Conservation (phyloP, 2,888 invertebrate genomes). For the Athrips mouffetella region DNA sequence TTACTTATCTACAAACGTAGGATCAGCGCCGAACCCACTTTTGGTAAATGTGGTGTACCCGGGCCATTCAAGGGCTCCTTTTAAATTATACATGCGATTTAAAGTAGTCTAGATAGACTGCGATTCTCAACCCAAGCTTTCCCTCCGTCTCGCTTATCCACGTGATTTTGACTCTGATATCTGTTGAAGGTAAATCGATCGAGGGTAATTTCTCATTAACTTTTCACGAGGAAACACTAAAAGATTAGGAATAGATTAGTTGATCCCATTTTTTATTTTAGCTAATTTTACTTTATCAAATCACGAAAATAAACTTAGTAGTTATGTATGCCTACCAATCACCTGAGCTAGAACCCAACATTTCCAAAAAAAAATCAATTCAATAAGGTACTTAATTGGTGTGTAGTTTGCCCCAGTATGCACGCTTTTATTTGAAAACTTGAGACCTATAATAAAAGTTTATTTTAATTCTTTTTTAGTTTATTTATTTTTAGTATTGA, state of each 20-base stretch:
- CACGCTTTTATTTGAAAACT: too few species aligned
- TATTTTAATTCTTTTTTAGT: too few species aligned
- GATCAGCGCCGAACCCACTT: conserved; percentile 25
- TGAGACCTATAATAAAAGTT: too few species aligned
- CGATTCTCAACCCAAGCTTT: conserved; percentile 22
- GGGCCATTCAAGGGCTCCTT: conserved; percentile 33
- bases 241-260: background rate
- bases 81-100: conserved; percentile 65
- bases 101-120: conserved; percentile 47
- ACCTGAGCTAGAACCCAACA: too few species aligned
- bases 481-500: too few species aligned
- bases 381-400: too few species aligned
- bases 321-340: too few species aligned
- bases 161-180: conserved; percentile 50
- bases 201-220: conserved; percentile 20
- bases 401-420: too few species aligned
- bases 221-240: background rate
- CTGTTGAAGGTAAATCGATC: conserved; percentile 54
- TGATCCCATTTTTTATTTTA: too few species aligned
- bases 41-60: conserved; percentile 32
- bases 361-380: too few species aligned
- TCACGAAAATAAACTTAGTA: too few species aligned
- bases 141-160: conserved; percentile 51
- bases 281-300: too few species aligned
- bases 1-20: conserved; percentile 29